Evolutionary conservation across 2,113 vertebrate species (phyloP), one percentile per base, ranked within the genome.

Genomic region (Rhabdomys dilectus): DNA sequence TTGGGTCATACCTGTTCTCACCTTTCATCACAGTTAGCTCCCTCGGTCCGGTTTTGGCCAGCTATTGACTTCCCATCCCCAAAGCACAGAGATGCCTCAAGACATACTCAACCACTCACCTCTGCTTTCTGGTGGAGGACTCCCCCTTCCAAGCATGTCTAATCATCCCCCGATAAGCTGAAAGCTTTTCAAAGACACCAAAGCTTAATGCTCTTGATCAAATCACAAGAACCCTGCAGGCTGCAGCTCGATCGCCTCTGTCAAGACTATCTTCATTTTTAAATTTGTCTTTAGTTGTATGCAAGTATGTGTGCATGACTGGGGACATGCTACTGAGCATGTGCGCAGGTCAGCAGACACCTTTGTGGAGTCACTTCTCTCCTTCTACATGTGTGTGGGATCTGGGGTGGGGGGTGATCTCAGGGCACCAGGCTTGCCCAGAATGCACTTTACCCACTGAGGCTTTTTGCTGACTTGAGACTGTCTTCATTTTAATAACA

Each of bases 71-170:
- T 42, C 80, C 58, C 62, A 8, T 5, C 42, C 39, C 31, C 13
- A 6, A 60, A 82, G 48, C 53, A 21, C 22, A 6, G 19, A 15
- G 3, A 24, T 0, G 36, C 91, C 1, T 2, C 48, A 29, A 15
- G 73, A 39, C 5, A 9, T 53, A 10, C 5, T 1, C 0, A 17
- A 15, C 3, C 4, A 22, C 45, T 72, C 45, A 19, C 16, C 15
- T 2, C 29, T 9, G 9, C 77, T 2, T 12, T 31, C 89, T 9
- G 51, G 64, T 39, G 2, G 16, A 56, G 2, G 8, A 64, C 85
- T 15, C 42, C 6, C 24, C 21, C 16, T 45, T 21, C 22, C 9
- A n/a, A 62, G 11, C 5, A 13, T 10, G 13, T 51, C 21, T 29
- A 26, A 5, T 17, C 72, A 68, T 72, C 70, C 62, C 81, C 86